Evolutionary conservation across 2,113 vertebrate genomes (phyloP), one percentile per base, ranked within the genome.

Genomic region (Cyprinodon tularosa): DNA sequence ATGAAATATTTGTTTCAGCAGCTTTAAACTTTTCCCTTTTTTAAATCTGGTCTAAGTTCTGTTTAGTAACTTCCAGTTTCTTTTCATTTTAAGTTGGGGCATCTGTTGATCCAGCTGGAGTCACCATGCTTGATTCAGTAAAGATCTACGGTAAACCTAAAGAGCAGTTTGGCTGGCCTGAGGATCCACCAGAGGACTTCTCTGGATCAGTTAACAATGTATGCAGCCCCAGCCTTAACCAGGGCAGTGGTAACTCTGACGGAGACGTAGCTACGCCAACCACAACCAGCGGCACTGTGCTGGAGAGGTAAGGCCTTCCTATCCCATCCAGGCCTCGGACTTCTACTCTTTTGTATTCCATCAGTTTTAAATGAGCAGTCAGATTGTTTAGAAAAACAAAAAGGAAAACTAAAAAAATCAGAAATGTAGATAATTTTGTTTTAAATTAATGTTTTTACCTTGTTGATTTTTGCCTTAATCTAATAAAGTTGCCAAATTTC

Each of bases 141-240:
- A 99, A 99, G 88, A 96, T 99, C 59, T 99, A 99, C 4, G 98
- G 98, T 73, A 99, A 99, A 94, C 98, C 98, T n/a, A 99, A 99
- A 85, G 98, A 99, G 86, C 97, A 99, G 92, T 99, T 99, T 80
- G 98, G 98, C 47, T 99, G 98, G 98, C 98, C 98, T 1, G 98
- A 99, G 4, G 98, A 99, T 71, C 97, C 98, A 29, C 98, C 96
- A 0, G 98, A 99, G 79, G 98, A 99, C 70, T 99, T 99, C 86
- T 95, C 98, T 8, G 95, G 97, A 11, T 97, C 97, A 0, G 96
- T 98, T 66, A 99, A 97, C 94, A 99, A 95, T 1, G 96, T 98
- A 36, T 97, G 97, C 85, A 97, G 96, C 79, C 96, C 97, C 39
- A 99, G 96, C 88, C 92, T 99, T 72, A 98, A 95, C 88, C 96